phyloP scores from a whole-genome alignment of 1,140 invertebrate genomes.

The Spodoptera litura region DNA sequence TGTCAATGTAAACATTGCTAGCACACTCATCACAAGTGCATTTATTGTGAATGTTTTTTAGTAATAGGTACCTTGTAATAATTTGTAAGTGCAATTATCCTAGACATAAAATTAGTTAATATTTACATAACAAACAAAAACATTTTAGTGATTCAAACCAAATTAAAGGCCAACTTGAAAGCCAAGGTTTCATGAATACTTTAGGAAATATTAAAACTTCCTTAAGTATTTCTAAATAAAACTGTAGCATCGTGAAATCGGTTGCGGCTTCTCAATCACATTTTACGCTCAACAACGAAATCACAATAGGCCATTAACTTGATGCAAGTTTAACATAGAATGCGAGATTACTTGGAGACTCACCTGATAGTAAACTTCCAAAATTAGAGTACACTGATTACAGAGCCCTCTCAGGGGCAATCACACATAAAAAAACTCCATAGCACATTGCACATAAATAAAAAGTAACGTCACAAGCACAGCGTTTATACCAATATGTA shows the following conservation, averaged over 20 bases:
- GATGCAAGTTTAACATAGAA: conserved; percentile 48
- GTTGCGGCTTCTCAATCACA: conserved; percentile 39
- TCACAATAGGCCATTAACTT: conserved; percentile 60
- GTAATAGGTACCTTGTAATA: background rate
- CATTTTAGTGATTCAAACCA: conserved; percentile 12
- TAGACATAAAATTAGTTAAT: background rate
- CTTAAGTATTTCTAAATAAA: conserved; percentile 24
- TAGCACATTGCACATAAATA: conserved; percentile 74
- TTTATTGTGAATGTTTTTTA: background rate
- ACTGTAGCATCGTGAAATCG: conserved; percentile 28
- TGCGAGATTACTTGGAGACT: conserved; percentile 48
- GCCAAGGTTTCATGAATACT: conserved; percentile 24
- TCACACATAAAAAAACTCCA: conserved; percentile 74
- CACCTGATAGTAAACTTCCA: conserved; percentile 67
- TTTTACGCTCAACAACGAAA: conserved; percentile 34
- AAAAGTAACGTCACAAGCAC: conserved; percentile 61
- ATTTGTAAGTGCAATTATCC: background rate
- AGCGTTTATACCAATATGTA: conserved; percentile 38
- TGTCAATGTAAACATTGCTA: conserved; percentile 9
- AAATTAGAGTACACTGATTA: conserved; percentile 56
- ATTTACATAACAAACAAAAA: background rate
- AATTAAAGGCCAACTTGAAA: conserved; percentile 32
- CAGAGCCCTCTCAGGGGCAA: conserved; percentile 71
- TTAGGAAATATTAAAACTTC: conserved; percentile 34
- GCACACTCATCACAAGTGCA: conserved; percentile 2